Base-by-base conservation (phyloP, 2,888 invertebrate species). In the Scaptodrosophila latifasciaeformis region DNA sequence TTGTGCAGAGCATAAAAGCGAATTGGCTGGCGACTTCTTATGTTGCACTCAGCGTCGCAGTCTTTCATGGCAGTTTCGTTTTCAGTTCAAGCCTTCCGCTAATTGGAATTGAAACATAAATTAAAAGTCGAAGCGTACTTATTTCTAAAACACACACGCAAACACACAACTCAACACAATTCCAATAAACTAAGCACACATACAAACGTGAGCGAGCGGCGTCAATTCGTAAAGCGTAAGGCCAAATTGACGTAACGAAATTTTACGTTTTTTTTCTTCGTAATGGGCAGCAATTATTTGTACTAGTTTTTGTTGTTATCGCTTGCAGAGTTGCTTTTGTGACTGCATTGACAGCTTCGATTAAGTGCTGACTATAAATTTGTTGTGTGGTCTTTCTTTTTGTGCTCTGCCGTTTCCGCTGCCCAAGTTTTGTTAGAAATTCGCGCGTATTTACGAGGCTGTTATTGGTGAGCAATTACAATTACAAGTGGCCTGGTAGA, bases 51-150 rank as follows among this genome's bases (percentile, higher is more conserved):
- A n/a, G n/a, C n/a, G n/a, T n/a, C n/a, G n/a, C n/a, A n/a, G n/a
- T n/a, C n/a, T n/a, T n/a, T n/a, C n/a, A n/a, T n/a, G n/a, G n/a
- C n/a, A n/a, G n/a, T n/a, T n/a, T n/a, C n/a, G n/a, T n/a, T n/a
- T n/a, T n/a, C n/a, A n/a, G n/a, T n/a, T n/a, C n/a, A n/a, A n/a
- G 77, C 65, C 74, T 75, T 66, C 75, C 63, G 78, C 84, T 85
- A 85, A 85, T 85, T 85, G 85, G 82, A 83, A 85, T 82, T 81
- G 85, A 85, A 85, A 85, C 85, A 85, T 85, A 85, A 85, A 85
- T 85, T 85, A 85, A 85, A 83, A 82, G 83, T 83, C 85, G 75
- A 76, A 81, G 82, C 4, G 7, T 5, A 24, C 7, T 24, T n/a
- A n/a, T n/a, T 24, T 29, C 47, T 34, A 12, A 30, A 9, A 9